Evolutionary conservation across 2,113 vertebrate genomes (phyloP).

Genomic region (Phrynosoma platyrhinos): DNA sequence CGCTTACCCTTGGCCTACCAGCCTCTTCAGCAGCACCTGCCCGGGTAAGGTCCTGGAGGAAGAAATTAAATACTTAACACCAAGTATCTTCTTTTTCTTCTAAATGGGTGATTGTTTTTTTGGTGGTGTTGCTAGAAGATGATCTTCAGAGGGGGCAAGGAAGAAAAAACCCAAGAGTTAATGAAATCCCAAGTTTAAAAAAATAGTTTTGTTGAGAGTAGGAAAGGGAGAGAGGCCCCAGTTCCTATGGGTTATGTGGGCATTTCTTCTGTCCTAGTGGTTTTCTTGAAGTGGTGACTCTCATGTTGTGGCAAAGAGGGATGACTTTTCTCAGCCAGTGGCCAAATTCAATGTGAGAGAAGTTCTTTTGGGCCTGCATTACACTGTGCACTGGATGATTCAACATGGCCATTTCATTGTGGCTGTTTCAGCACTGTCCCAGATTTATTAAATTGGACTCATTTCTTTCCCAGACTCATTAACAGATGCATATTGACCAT

Average conservation of each 20-base stretch:
- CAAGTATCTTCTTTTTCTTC: not conserved
- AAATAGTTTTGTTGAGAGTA: not conserved
- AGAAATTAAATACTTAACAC: no score
- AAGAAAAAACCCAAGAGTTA: not conserved
- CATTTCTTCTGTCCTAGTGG: no score
- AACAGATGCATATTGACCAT: no score
- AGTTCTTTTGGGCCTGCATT: no score
- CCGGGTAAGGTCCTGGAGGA: conserved; percentile 80
- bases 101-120: not conserved
- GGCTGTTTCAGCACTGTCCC: no score
- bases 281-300: no score
- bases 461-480: no score
- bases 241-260: not conserved
- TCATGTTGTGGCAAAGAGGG: no score
- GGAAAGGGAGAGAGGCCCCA: not conserved
- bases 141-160: not conserved
- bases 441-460: no score
- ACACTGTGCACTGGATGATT: no score
- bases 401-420: no score
- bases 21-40: conserved; percentile 68
- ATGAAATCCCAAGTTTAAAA: not conserved
- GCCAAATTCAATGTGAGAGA: not conserved
- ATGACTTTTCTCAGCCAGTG: no score
- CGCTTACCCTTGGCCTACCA: conserved; percentile 86
- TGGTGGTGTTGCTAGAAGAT: not conserved